These are phyloP conservation scores for Diarsia mendica DNA, from an alignment of 2,888 invertebrate species.

Conservation along the genomic window DNA sequence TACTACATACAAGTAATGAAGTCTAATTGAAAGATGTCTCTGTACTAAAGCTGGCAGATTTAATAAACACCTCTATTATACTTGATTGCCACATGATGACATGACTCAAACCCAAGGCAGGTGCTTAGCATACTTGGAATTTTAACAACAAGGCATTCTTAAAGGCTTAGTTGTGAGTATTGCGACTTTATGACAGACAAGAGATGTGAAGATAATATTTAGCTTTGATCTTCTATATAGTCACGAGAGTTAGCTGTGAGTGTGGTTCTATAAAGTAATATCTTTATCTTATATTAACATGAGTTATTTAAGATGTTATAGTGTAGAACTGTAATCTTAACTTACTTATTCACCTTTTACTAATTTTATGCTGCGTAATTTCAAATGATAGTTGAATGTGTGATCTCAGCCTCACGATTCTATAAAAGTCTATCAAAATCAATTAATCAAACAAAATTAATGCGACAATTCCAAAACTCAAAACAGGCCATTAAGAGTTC, in stretches of 20 bases:
- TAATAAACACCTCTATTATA: slow-evolving; percentile 49
- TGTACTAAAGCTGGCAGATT: slow-evolving; percentile 31
- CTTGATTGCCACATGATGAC: slow-evolving; percentile 34
- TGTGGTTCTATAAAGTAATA: background rate
- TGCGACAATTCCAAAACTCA: slow-evolving; percentile 30
- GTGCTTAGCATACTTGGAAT: slow-evolving; percentile 56
- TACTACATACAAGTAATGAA: background rate
- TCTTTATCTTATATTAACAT: background rate
- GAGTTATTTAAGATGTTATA: background rate
- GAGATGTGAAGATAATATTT: slow-evolving; percentile 30
- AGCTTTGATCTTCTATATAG: slow-evolving; percentile 41
- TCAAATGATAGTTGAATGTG: background rate
- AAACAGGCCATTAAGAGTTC: slow-evolving; percentile 50
- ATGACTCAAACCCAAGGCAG: slow-evolving; percentile 59
- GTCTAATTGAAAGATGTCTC: slow-evolving; percentile 30
- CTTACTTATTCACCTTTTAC: background rate
- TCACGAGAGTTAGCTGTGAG: slow-evolving; percentile 10
- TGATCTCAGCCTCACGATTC: background rate
- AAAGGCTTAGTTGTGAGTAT: slow-evolving; percentile 27
- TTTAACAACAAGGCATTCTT: slow-evolving; percentile 52
- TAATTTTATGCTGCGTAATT: background rate
- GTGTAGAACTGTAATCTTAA: background rate
- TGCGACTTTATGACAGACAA: slow-evolving; percentile 20
- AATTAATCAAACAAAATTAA: slow-evolving; percentile 38
- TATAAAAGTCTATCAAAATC: slow-evolving; percentile 4